phyloP scores from a whole-genome alignment of 2,888 invertebrate species.

The Nezara viridula region DNA sequence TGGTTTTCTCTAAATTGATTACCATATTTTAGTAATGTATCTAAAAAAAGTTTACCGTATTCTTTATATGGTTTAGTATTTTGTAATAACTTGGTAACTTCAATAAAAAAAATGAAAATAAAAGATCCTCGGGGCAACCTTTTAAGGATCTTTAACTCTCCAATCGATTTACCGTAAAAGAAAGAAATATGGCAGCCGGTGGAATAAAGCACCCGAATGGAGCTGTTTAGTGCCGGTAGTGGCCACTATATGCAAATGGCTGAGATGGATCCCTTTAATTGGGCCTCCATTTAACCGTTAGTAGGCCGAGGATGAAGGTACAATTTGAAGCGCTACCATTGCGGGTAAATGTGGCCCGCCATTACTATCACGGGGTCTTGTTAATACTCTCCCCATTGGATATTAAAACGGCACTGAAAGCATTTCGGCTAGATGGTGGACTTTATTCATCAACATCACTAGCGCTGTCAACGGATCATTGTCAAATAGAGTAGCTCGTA shows the following conservation, averaged over 20 bases:
- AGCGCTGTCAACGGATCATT: background rate
- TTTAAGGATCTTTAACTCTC: background rate
- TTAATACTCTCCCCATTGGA: background rate
- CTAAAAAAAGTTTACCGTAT: too few relatives aligned
- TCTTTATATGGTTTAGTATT: too few relatives aligned
- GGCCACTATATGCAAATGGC: conserved; percentile 27
- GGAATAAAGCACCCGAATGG: background rate
- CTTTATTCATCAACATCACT: background rate
- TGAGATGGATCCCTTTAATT: conserved; percentile 33
- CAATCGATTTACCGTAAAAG: background rate
- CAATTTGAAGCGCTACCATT: background rate
- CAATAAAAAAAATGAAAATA: too few relatives aligned
- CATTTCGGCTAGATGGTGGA: background rate
- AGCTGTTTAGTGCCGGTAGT: background rate
- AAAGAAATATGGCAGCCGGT: background rate
- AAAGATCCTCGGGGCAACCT: too few relatives aligned
- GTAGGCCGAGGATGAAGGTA: background rate
- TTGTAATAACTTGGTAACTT: too few relatives aligned
- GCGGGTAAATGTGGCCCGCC: background rate
- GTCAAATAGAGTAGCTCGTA: background rate
- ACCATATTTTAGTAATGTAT: too few relatives aligned
- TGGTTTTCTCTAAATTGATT: too few relatives aligned
- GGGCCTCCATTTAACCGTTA: background rate
- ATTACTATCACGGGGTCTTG: background rate
- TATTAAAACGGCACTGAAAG: background rate